Percentiles rank a stretch among this genome's conserved stretches.
These are phyloP conservation scores for Theristicus caerulescens DNA, from an alignment of 2,113 vertebrate genomes.

Conservation along the genomic window DNA sequence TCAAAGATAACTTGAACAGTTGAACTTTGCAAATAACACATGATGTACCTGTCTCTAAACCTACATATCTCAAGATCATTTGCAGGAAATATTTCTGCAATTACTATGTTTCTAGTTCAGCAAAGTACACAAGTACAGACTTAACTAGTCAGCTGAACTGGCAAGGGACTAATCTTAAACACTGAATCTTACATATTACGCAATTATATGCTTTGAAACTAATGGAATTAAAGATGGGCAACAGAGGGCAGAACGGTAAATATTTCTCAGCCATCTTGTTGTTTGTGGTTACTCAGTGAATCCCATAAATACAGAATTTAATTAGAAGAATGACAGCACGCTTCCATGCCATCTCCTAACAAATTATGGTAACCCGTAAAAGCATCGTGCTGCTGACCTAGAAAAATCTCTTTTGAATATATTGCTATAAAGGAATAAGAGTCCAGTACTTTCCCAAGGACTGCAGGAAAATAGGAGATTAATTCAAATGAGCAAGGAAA, in stretches of 20 bases:
- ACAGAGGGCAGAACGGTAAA: background rate
- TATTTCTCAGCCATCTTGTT: background rate
- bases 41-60: background rate
- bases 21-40: background rate
- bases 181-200: background rate
- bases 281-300: background rate
- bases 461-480: background rate
- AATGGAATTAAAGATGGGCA: background rate
- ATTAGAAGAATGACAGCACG: background rate
- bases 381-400: background rate
- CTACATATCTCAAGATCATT: background rate
- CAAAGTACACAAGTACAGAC: background rate
- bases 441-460: background rate
- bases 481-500: background rate
- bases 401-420: background rate
- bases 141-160: background rate
- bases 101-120: background rate
- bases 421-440: background rate
- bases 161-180: background rate
- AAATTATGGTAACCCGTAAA: background rate
- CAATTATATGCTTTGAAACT: background rate
- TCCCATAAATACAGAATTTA: background rate
- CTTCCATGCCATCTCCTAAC: background rate
- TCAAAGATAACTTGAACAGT: background rate
- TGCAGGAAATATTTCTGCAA: slow-evolving; percentile 8